Evolutionary conservation across 1,140 invertebrate genomes (phyloP), one percentile per base, ranked within the genome.

Genomic region (Drosophila funebris): DNA sequence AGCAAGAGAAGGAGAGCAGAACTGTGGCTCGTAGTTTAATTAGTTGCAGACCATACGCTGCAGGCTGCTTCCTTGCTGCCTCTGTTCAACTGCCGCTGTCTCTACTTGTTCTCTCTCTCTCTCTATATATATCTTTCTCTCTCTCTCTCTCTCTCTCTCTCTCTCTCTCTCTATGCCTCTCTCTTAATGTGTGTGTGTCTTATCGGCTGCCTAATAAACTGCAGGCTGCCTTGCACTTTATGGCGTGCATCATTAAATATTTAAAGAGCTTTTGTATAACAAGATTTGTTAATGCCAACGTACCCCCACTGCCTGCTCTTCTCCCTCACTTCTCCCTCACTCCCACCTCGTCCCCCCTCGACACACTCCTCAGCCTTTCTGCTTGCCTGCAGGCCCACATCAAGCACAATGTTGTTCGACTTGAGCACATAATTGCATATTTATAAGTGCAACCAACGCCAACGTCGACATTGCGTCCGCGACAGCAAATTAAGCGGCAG

Each of bases 261-360:
- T 84, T 84, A 84, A 84, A 84, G 67, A 73, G 76, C 76, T 84
- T 52, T 84, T 84, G 72, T 78, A 72, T 84, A 73, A 79, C 80
- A 84, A 76, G 80, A 83, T 83, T 83, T 84, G 76, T 72, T 84
- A 83, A 76, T 78, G 72, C 79, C 36, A n/a, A n/a, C 11, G 7
- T 9, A 41, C 14, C n/a, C n/a, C 14, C 4, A n/a, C 22, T 11
- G n/a, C n/a, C 16, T 8, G 4, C 22, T 2, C 1, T 37, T 4
- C 24, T 11, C 31, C 24, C n/a, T 7, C 52, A 11, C 13, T 4
- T 60, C 18, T 57, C 58, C 66, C 68, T 58, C 41, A 9, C 44
- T 16, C 16, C 4, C 29, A 6, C 16, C 18, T 1, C 13, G 6
- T 22, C 4, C 0, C 13, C 16, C 36, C 24, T 13, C 31, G 24